Evolutionary conservation across 1,140 invertebrate species (phyloP), one percentile per base, ranked within the genome.

Genomic region (Hydropsyche tenuis): DNA sequence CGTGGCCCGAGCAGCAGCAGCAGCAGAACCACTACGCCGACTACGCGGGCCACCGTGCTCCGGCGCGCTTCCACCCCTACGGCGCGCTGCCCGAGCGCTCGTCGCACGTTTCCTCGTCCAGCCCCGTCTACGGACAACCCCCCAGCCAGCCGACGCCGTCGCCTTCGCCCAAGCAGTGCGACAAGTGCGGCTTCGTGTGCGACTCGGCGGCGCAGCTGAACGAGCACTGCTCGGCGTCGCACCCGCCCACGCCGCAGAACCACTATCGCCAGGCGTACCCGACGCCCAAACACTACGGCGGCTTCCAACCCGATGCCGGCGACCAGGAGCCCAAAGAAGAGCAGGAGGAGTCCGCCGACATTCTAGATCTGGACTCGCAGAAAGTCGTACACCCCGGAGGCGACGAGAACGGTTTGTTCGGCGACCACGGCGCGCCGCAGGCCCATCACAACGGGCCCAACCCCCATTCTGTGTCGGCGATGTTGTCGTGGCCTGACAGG

Each of bases 301-400:
- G 82, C 75, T 80, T 81, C 43, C 82, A 81, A 72, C 79, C 81
- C 42, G 82, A 79, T 60, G 68, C 80, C 14, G 30, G 30, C 30
- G 69, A 78, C 3, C 74, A 82, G 6, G 90, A 90, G 78, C 69
- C 81, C 0, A 89, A 90, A 75, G 81, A 90, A 73, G 90, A 89
- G 76, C 87, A 88, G 23, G 90, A 90, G 78, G 90, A 90, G 73
- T 88, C 90, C 14, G 89, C 92, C 1, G 93, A 95, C 79, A 92
- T 96, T 72, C 85, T 96, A 42, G 94, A 96, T 81, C 83, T 96
- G 65, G 94, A 96, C 81, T 95, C 93, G 0, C 93, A 95, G 78
- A 95, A 95, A 82, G 93, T 96, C 63, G 89, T 92, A 1, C 90
- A 90, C 80, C 88, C 88, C 78, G 85, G 85, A 30, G 85, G 83